Percentiles rank a stretch among this genome's conserved stretches.
These are phyloP conservation scores for Cephus sareptanus DNA, from an alignment of 2,888 invertebrate species.

Conservation along the genomic window DNA sequence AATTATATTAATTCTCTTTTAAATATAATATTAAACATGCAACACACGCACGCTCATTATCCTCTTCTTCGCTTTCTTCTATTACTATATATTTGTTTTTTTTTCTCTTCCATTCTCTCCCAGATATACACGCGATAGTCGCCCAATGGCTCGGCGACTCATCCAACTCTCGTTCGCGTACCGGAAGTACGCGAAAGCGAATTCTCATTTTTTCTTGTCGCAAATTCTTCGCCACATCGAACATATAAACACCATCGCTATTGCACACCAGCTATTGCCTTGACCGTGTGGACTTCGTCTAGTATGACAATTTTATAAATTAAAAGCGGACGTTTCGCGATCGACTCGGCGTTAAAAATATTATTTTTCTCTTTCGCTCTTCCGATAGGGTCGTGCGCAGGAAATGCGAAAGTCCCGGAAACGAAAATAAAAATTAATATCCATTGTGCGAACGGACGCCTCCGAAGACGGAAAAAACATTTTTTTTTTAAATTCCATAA, in stretches of 20 bases:
- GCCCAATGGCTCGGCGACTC: not conserved
- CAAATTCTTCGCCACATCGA: not conserved
- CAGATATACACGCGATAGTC: conserved; percentile 12
- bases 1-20: conserved; percentile 2
- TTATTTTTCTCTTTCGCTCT: not conserved
- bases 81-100: conserved; percentile 15
- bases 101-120: conserved; percentile 28
- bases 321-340: not conserved
- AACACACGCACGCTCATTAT: conserved; percentile 18
- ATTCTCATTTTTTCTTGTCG: too few species aligned
- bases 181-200: not conserved
- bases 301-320: not conserved
- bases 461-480: not conserved
- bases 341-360: not conserved
- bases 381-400: too few species aligned
- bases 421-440: not conserved
- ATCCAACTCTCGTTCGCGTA: not conserved
- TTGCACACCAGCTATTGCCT: not conserved
- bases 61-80: conserved; percentile 15
- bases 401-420: not conserved
- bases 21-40: conserved; percentile 10
- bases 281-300: not conserved
- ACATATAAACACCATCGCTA: not conserved
- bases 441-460: not conserved
- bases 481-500: not conserved